Conservation (phyloP, 2,797 vertebrate genomes). For the Trichosurus vulpecula region DNA sequence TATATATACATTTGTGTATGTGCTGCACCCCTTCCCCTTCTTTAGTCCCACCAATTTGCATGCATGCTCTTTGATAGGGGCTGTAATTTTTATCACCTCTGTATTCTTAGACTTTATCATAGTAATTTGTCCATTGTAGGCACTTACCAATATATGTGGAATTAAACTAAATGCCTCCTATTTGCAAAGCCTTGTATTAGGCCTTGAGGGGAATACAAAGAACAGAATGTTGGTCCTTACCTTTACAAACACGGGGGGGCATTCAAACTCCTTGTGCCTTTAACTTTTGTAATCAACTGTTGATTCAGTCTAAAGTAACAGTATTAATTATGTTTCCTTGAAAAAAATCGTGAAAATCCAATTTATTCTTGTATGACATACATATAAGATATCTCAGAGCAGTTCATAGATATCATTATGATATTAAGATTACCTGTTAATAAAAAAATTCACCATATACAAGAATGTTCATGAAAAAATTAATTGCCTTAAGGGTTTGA, state of each 20-base stretch:
- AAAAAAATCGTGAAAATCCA: conserved; percentile 39
- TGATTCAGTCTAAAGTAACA: conserved; percentile 47
- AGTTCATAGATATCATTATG: conserved; percentile 36
- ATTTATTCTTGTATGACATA: conserved; percentile 12
- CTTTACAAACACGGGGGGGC: neutral
- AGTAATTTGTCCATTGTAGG: neutral
- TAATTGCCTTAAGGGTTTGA: conserved; percentile 45
- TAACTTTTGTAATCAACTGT: conserved; percentile 34
- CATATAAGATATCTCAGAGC: conserved; percentile 14
- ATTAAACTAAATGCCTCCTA: neutral
- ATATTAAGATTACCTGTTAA: conserved; percentile 43
- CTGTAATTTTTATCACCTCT: neutral
- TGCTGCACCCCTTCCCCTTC: neutral
- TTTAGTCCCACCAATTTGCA: neutral
- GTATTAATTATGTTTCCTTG: conserved; percentile 36
- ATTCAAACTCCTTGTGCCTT: neutral
- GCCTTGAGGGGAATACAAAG: neutral
- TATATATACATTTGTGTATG: neutral
- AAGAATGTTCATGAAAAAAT: conserved; percentile 47
- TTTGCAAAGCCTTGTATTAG: neutral
- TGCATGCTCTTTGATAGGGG: neutral
- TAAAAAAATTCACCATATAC: conserved; percentile 18
- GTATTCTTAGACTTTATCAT: neutral
- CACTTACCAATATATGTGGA: neutral
- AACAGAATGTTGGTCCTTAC: neutral